Percentiles rank a stretch among this genome's conserved stretches.
Evolutionary conservation across 2,113 vertebrate species (phyloP).

Genomic region (Nothoprocta perdicaria): DNA sequence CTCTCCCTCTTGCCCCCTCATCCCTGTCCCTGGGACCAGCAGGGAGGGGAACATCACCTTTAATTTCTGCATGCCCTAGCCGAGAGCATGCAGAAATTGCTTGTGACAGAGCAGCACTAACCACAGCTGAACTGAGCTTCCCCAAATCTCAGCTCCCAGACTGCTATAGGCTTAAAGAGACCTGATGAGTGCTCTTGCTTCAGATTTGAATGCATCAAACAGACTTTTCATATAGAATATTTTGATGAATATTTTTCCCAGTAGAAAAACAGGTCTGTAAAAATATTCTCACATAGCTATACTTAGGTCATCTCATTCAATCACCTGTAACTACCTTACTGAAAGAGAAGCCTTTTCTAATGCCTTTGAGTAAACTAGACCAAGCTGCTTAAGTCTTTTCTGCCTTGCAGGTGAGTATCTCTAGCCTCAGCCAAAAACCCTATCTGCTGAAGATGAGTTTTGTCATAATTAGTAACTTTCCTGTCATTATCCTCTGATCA

Average conservation of each 20-base stretch:
- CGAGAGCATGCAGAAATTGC: no score
- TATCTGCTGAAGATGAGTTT: neutral
- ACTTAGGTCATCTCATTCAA: neutral
- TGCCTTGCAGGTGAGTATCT: neutral
- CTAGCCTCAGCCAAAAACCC: neutral
- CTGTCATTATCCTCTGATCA: neutral
- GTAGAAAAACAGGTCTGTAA: neutral
- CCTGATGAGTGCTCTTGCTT: neutral
- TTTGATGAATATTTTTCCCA: neutral
- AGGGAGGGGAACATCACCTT: neutral
- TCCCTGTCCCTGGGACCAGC: accelerated
- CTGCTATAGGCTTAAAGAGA: neutral
- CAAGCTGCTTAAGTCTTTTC: neutral
- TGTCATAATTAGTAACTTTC: neutral
- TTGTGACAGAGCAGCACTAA: no score
- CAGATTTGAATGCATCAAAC: neutral
- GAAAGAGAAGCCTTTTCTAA: neutral
- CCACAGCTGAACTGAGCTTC: neutral
- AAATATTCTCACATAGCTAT: neutral
- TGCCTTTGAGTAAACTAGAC: neutral
- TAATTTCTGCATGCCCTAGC: neutral
- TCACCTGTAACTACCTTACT: neutral
- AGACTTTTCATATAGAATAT: neutral
- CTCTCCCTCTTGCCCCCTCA: accelerated
- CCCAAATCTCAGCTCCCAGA: neutral